phyloP scores from a whole-genome alignment of 2,888 invertebrate species.

The Neria commutata region DNA sequence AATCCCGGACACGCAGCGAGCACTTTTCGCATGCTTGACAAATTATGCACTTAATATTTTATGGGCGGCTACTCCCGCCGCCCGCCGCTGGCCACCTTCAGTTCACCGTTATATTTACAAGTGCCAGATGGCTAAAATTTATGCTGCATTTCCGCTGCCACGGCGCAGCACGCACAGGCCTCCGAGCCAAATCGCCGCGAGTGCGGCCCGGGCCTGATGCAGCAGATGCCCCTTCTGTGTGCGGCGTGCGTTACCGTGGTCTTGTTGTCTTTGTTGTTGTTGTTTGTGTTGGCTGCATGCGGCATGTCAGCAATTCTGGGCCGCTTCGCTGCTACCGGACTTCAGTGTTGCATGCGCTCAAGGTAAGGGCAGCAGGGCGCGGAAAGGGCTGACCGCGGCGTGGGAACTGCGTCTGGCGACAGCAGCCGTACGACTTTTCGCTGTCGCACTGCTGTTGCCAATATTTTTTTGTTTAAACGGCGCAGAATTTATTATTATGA shows the following conservation, averaged over 20 bases:
- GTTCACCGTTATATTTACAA: too few relatives aligned
- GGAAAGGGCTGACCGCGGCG: neutral
- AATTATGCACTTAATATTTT: too few relatives aligned
- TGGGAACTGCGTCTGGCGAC: slow-evolving; percentile 14
- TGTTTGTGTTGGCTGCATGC: slow-evolving; percentile 15
- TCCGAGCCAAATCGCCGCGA: neutral
- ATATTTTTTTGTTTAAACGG: too few relatives aligned
- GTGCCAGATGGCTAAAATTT: neutral
- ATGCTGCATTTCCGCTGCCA: neutral
- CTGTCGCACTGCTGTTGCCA: too few relatives aligned
- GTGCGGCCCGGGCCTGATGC: neutral
- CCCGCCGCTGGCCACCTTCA: too few relatives aligned
- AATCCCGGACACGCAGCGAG: too few relatives aligned
- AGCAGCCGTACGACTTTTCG: too few relatives aligned
- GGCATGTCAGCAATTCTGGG: neutral
- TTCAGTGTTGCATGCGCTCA: too few relatives aligned
- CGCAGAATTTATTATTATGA: too few relatives aligned
- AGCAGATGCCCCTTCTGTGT: neutral
- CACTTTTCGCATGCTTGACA: too few relatives aligned
- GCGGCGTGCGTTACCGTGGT: neutral
- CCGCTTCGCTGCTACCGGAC: neutral
- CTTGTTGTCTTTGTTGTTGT: too few relatives aligned
- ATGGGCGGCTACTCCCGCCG: too few relatives aligned
- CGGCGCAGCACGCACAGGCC: neutral
- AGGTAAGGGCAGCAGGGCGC: neutral